Evolutionary conservation across 2,113 vertebrate genomes (phyloP), one percentile per base, ranked within the genome.

Genomic region (Misgurnus mizolepis): DNA sequence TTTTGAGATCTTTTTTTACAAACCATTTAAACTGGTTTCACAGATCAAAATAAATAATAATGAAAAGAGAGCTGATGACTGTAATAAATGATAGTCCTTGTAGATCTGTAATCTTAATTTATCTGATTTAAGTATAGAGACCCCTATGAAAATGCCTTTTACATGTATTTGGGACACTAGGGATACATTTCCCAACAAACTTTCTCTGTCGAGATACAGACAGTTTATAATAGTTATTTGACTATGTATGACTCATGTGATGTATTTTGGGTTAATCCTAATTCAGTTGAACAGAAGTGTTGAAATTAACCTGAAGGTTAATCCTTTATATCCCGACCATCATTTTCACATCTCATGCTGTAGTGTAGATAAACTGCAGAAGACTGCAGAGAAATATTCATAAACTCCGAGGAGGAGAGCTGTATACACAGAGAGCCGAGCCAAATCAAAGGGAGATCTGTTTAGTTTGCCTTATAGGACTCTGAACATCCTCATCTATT

Each of bases 351-450:
- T 47, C 67, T 83, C 55, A 15, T 80, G 47, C 79, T 22, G 64
- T 34, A 34, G 27, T 49, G 14, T 78, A 58, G 61, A 40, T 40
- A 88, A 92, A 89, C 88, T 89, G 91, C 58, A 84, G 66, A 86
- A 91, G 90, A 92, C 88, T 82, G 74, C 56, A 62, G 83, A 81
- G 80, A 89, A 89, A 64, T 83, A 90, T 92, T 89, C 65, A 79
- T 27, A 80, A 80, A 79, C 82, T 85, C 5, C 69, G 78, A 76
- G 83, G 70, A 15, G 45, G 67, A 66, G 65, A 84, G 73, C 17
- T 78, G 62, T 73, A 12, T 43, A 40, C 27, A 7, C 27, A 18
- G 12, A 27, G 17, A 72, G 22, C 67, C 27, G 17, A 22, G 85
- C 77, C 27, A 64, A 49, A 66, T 84, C 53, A 83, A 88, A 88